phyloP scores from a whole-genome alignment of 2,797 vertebrate genomes.

The Nannoperca australis region DNA sequence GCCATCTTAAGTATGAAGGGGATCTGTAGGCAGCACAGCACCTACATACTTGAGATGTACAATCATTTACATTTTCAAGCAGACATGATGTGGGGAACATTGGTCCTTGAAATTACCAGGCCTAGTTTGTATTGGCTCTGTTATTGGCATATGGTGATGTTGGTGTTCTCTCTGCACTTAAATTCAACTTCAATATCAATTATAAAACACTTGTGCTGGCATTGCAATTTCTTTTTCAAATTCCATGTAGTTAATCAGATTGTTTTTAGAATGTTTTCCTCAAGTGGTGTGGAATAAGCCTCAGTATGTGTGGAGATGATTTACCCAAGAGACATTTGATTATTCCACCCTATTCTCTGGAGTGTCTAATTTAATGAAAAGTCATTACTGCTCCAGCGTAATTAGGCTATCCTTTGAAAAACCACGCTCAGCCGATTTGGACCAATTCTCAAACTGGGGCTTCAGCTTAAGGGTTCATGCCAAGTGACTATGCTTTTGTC shows the following conservation, averaged over 20 bases:
- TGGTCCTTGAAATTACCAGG: not conserved
- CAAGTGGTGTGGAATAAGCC: constrained; percentile 28
- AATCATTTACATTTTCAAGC: constrained; percentile 13
- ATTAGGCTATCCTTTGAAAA: constrained; percentile 59
- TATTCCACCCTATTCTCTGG: constrained; percentile 51
- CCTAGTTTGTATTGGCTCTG: not conserved
- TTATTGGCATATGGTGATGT: not conserved
- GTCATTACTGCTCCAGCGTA: constrained; percentile 59
- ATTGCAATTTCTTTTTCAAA: constrained; percentile 24
- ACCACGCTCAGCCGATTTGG: constrained; percentile 59
- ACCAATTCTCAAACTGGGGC: constrained; percentile 31
- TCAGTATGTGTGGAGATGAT: constrained; percentile 24
- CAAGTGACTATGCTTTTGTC: constrained; percentile 14
- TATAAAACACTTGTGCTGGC: constrained; percentile 24
- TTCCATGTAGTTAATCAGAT: constrained; percentile 36
- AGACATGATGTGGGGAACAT: not conserved
- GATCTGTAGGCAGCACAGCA: constrained; percentile 26
- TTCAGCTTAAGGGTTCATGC: constrained; percentile 16
- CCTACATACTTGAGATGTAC: constrained; percentile 5
- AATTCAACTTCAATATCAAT: constrained; percentile 20
- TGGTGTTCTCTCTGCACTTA: not conserved
- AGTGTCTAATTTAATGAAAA: constrained; percentile 68
- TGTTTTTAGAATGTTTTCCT: constrained; percentile 49
- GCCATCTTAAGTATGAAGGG: not conserved
- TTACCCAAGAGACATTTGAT: constrained; percentile 59